Evolutionary conservation across 2,888 invertebrate species (phyloP).

Genomic region (Crepidodera aurea): DNA sequence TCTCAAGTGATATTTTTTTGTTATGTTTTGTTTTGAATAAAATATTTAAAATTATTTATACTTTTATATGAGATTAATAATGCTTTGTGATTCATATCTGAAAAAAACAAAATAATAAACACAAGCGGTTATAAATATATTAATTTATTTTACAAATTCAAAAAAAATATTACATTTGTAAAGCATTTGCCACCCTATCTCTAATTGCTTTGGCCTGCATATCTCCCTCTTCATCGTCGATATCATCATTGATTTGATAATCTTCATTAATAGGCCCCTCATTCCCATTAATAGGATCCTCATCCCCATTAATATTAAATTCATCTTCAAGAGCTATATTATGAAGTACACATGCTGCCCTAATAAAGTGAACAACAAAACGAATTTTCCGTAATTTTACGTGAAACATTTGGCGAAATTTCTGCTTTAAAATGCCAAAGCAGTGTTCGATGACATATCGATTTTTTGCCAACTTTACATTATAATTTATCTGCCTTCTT

Average conservation of each 20-base stretch:
- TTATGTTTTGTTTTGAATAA: no score
- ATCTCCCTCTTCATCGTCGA: neutral
- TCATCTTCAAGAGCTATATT: neutral
- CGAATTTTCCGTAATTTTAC: neutral
- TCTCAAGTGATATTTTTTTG: no score
- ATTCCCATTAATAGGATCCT: neutral
- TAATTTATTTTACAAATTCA: no score
- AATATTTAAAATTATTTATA: no score
- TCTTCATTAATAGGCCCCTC: neutral
- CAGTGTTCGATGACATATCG: slow-evolving; percentile 23
- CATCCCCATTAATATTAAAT: neutral
- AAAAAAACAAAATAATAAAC: no score
- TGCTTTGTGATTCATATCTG: no score
- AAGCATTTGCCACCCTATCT: neutral
- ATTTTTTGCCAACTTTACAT: slow-evolving; percentile 29
- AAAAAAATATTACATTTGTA: neutral
- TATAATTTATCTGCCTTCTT: slow-evolving; percentile 30
- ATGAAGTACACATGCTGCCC: neutral
- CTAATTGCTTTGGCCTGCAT: neutral
- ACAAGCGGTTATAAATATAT: no score
- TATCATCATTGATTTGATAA: neutral
- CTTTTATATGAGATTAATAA: no score
- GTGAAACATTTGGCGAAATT: neutral
- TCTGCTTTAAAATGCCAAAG: neutral
- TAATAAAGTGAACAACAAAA: neutral